phyloP scores from a whole-genome alignment of 30 jellyfish, hydroid and myxozoan species.

The Morbakka virulenta region DNA sequence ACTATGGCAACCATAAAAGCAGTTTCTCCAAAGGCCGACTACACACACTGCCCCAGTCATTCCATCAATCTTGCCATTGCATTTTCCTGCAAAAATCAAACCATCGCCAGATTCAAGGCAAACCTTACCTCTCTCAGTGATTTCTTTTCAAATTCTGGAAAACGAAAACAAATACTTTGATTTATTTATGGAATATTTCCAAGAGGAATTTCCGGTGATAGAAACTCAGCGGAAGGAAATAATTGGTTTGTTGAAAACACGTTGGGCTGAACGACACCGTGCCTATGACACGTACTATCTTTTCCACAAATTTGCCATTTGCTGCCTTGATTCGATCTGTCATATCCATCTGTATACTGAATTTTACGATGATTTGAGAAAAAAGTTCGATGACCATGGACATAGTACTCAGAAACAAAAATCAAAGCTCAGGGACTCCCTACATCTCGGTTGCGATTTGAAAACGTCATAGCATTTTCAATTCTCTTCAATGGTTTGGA shows the following conservation, averaged over 20 bases:
- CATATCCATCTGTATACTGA: constrained; percentile 25
- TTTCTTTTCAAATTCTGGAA: constrained; percentile 29
- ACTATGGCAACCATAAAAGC: constrained; percentile 31
- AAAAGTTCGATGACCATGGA: constrained; percentile 21
- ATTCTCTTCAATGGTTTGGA: constrained; percentile 38
- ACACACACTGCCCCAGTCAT: constrained; percentile 50
- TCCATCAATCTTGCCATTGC: constrained; percentile 23
- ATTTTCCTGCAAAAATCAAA: constrained; percentile 30
- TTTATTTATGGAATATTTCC: not conserved
- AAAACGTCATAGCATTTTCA: constrained; percentile 31
- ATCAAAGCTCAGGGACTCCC: constrained; percentile 23
- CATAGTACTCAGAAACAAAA: constrained; percentile 51
- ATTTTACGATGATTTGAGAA: constrained; percentile 17
- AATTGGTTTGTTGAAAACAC: constrained; percentile 26
- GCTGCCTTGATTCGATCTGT: constrained; percentile 36
- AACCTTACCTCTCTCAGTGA: constrained; percentile 22
- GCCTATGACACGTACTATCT: constrained; percentile 24
- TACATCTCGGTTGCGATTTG: constrained; percentile 25
- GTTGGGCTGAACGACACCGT: constrained; percentile 48
- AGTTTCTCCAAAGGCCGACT: constrained; percentile 39
- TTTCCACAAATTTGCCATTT: constrained; percentile 6
- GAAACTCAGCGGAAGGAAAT: constrained; percentile 22
- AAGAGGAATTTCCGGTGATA: constrained; percentile 24
- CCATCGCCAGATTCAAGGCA: constrained; percentile 19
- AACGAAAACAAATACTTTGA: constrained; percentile 33